phyloP scores from a whole-genome alignment of 2,888 invertebrate species.

The Lycocerus yunnanus region DNA sequence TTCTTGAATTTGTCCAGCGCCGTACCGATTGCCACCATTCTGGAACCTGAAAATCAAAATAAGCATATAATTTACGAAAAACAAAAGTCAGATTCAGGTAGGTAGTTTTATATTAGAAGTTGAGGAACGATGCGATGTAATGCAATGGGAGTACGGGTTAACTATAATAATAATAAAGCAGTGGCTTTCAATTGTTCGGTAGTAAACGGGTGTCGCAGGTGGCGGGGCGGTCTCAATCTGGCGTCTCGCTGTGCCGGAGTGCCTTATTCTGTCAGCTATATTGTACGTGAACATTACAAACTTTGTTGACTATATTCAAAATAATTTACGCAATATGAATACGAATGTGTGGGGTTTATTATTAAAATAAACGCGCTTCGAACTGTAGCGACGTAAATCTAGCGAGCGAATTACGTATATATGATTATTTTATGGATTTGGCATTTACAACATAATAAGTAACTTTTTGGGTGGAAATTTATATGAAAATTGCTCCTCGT shows the following conservation, averaged over 20 bases:
- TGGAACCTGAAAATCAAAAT: constrained; percentile 44
- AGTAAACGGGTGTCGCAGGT: constrained; percentile 49
- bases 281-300: constrained; percentile 51
- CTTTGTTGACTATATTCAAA: constrained; percentile 52
- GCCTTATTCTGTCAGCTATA: constrained; percentile 51
- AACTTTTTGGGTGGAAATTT: constrained; percentile 19
- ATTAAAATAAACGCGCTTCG: constrained; percentile 47
- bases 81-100: neutral
- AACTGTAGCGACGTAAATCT: constrained; percentile 48
- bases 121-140: constrained; percentile 10
- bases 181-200: constrained; percentile 47
- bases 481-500: constrained; percentile 2
- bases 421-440: constrained; percentile 52
- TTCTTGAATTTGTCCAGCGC: constrained; percentile 48
- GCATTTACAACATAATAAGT: constrained; percentile 35
- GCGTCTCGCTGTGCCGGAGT: constrained; percentile 46
- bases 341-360: constrained; percentile 48
- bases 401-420: constrained; percentile 50
- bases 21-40: constrained; percentile 50
- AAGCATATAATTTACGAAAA: neutral
- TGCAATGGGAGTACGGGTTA: constrained; percentile 33
- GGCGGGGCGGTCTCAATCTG: constrained; percentile 50
- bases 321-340: constrained; percentile 56
- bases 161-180: constrained; percentile 44
- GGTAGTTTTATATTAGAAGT: neutral